Percentiles rank a stretch among this genome's conserved stretches.
Evolutionary conservation across 1,140 invertebrate species (phyloP).

Genomic region (Phocides pigmalion): DNA sequence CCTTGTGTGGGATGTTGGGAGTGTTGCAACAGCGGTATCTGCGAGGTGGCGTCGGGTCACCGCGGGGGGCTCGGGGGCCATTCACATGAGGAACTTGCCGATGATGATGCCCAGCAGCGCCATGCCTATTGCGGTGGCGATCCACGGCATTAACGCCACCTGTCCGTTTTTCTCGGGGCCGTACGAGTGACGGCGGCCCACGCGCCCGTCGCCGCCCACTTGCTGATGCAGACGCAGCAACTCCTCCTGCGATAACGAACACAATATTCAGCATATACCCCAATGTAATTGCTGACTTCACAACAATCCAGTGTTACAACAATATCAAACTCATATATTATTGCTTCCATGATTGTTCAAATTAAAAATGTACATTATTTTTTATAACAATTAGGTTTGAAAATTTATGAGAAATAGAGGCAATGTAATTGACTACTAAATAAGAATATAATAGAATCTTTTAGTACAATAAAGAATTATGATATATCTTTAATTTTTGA

Average conservation of each 20-base stretch:
- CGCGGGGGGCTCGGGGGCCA: conserved; percentile 43
- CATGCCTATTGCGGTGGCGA: conserved; percentile 82
- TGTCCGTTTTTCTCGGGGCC: conserved; percentile 75
- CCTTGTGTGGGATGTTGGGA: conserved; percentile 85
- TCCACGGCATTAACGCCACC: conserved; percentile 79
- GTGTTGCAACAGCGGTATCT: conserved; percentile 63
- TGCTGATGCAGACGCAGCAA: conserved; percentile 81
- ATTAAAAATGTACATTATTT: no score
- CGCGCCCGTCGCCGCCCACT: conserved; percentile 59
- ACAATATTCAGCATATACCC: not conserved
- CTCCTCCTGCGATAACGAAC: conserved; percentile 79
- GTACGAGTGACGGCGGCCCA: conserved; percentile 70
- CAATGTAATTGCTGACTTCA: no score
- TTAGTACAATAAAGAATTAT: no score
- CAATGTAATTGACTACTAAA: no score
- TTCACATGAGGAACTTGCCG: conserved; percentile 86
- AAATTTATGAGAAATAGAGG: no score
- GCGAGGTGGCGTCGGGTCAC: conserved; percentile 57
- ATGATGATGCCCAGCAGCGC: conserved; percentile 84
- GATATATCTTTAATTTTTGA: no score
- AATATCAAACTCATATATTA: no score
- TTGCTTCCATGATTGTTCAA: no score
- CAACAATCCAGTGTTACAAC: no score
- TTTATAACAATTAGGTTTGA: no score
- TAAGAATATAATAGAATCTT: no score